Evolutionary conservation across 2,797 vertebrate species (phyloP), one percentile per base, ranked within the genome.

Genomic region (Hybognathus amarus): DNA sequence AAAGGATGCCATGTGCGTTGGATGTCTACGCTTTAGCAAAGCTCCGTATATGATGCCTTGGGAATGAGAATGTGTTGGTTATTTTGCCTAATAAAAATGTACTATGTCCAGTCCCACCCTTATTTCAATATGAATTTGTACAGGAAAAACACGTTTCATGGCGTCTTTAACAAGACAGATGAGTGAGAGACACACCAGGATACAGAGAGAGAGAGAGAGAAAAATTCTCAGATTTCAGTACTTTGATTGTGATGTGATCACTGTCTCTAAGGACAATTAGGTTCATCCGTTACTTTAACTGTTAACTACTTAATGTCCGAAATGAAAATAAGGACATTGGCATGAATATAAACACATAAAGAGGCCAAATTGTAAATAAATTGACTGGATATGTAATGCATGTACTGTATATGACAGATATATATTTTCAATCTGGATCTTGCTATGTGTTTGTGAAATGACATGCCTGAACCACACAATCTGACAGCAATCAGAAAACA

Each of bases 151-250:
- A 64, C 3, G 36, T 73, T 75, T 17, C 36, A 40, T 6, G 22
- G 22, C 7, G 7, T 40, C 22, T 56, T 75, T 75, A 38, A 75
- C 52, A 73, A 82, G 17, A n/a, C 6, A 74, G 45, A 54, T 30
- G 36, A n/a, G 20, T 42, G 61, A 76, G 73, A 67, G 18, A 42
- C 47, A 83, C 5, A 83, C 15, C 18, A 67, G 80, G 61, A 76
- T 54, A 40, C 10, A 33, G 33, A 54, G 63, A 74, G 59, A 45
- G 61, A 50, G 22, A 52, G 33, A n/a, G n/a, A n/a, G n/a, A n/a
- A n/a, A n/a, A n/a, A n/a, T n/a, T n/a, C 81, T 83, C 81, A 76
- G 24, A 83, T 76, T 68, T 83, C 81, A 83, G 54, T 68, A 42
- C 71, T 76, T 68, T 76, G 70, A 75, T 52, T 79, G 78, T 54